Conservation (phyloP, 2,797 vertebrate species). For the Merluccius polli region DNA sequence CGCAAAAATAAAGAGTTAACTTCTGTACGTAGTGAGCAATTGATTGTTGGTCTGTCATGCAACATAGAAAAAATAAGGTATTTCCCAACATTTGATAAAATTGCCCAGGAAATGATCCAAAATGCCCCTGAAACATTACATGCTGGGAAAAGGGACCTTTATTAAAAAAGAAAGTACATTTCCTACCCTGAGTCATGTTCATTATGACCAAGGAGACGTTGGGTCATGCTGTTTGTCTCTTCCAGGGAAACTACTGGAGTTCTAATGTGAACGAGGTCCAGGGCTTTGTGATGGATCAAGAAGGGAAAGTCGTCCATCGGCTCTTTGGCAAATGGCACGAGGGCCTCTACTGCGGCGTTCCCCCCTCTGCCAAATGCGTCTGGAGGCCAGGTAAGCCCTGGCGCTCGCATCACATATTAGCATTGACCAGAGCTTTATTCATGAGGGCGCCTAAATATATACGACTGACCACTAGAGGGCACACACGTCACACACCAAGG, state of each 20-base stretch:
- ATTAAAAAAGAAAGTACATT: too few species aligned
- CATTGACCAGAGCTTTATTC: not conserved
- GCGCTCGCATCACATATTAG: not conserved
- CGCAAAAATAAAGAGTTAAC: too few species aligned
- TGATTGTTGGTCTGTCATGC: too few species aligned
- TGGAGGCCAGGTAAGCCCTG: conserved; percentile 90
- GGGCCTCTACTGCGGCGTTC: conserved; percentile 91
- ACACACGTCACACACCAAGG: not conserved
- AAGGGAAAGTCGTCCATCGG: conserved; percentile 92
- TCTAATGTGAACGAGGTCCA: conserved; percentile 96
- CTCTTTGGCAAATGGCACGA: conserved; percentile 99
- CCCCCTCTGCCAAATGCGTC: conserved; percentile 94
- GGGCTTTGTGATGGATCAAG: conserved; percentile 95
- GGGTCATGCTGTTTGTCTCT: conserved; percentile 16
- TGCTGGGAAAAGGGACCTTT: too few species aligned
- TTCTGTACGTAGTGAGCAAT: too few species aligned
- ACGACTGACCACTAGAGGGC: not conserved
- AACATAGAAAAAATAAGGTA: too few species aligned
- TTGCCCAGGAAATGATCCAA: too few species aligned
- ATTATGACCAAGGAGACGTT: not conserved
- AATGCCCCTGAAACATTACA: too few species aligned
- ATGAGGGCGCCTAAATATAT: not conserved
- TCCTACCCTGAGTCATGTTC: not conserved
- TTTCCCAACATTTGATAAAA: too few species aligned
- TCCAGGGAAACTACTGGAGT: conserved; percentile 96